Base-by-base conservation (phyloP, 1,140 invertebrate genomes). In the Arion vulgaris region DNA sequence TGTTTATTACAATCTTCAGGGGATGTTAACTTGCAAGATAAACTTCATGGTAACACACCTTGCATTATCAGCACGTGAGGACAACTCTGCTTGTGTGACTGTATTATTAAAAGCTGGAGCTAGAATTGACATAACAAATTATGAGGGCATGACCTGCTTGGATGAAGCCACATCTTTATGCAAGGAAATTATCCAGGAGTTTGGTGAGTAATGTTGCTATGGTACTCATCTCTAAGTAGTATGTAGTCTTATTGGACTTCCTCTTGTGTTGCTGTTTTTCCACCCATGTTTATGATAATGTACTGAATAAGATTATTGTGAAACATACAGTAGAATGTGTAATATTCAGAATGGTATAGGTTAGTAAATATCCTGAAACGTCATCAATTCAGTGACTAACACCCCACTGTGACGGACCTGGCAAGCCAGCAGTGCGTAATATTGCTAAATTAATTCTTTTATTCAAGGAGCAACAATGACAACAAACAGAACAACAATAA, bases 21-120 rank as follows among this genome's bases (percentile, higher is more conserved):
- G 13, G 77, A 79, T 68, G 77, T 79, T 26, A 79, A 79, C 57
- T 26, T 39, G 57, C 32, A 79, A 68, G 77, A 79, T n/a, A 45
- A 38, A 19, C 41, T 79, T 7, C 77, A 79, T 68, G 57, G 77
- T 23, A 79, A 79, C 38, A 79, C 77, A 9, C 77, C 11, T 32
- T 79, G 32, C 77, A 79, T n/a, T 79, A 79, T 41, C 77, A 66
- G 77, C 77, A 36, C 51, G 41, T 38, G 77, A 79, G 49, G 77
- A 79, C 57, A 79, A 79, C 41, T 79, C 77, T n/a, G 77, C 77
- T n/a, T 79, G 77, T 79, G 77, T 79, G 5, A 79, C 77, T 23
- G 77, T 79, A 2, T 32, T 79, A 41, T 57, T 79, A 17, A 79
- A 79, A 66, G 77, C 77, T 79, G 77, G 77, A 66, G 77, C 77